Evolutionary conservation across 2,797 vertebrate genomes (phyloP), one percentile per base, ranked within the genome.

Genomic region (Sebastes cheni): DNA sequence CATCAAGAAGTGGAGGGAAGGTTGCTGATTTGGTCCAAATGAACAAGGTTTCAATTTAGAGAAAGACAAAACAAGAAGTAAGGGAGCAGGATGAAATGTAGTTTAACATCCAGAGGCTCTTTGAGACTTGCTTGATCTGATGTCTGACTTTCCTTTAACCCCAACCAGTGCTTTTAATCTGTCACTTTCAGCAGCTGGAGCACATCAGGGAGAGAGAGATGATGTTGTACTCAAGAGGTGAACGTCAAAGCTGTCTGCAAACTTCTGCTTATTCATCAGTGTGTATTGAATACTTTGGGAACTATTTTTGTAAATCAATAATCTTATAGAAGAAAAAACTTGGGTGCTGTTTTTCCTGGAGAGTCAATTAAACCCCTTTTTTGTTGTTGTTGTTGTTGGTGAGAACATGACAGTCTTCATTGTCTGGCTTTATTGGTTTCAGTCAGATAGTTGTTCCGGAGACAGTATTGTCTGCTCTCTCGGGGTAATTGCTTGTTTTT

Each of bases 391-490:
- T 16, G 42, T 81, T 69, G 25, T 59, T 64, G 9, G 42, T 56
- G 27, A 74, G 80, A 75, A 84, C 73, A 77, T 39, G 72, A 82
- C 81, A 84, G 69, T 58, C 18, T 27, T 68, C 22, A 80, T 90
- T 91, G 85, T 89, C 75, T 89, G 5, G 30, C 16, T 84, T 88
- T 79, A 86, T 80, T 88, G 71, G 70, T 72, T 88, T 83, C 65
- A 72, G 68, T 84, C 80, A 68, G 72, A 75, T 62, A 70, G 3
- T 30, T 81, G 36, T 67, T 75, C 50, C 29, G 11, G 10, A 25
- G 66, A n/a, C 23, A 6, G 30, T 36, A 39, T 30, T 76, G 54
- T 80, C 71, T 52, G 54, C 18, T 85, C 65, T 85, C 79, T 52
- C 20, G 54, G 66, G 39, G 59, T 85, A 56, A 74, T 82, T 79